Conservation (phyloP, 2,797 vertebrate genomes). For the Pseudomugil gertrudae region DNA sequence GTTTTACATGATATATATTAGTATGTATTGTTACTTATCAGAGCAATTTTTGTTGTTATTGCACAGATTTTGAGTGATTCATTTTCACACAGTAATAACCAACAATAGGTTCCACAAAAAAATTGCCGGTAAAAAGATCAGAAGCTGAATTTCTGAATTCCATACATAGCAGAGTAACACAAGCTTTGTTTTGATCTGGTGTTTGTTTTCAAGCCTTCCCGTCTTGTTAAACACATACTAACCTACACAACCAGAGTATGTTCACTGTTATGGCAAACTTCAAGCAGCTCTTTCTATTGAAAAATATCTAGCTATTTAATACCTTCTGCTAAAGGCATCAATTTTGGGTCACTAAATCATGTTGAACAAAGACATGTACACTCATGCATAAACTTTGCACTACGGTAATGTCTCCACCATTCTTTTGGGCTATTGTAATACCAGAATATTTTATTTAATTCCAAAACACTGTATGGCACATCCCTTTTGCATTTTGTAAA, state of each 20-base stretch:
- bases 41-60: constrained; percentile 40
- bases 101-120: constrained; percentile 21
- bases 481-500: not conserved
- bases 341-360: not conserved
- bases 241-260: constrained; percentile 1
- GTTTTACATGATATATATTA: constrained; percentile 2
- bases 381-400: not conserved
- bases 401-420: not conserved
- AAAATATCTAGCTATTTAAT: constrained; percentile 50
- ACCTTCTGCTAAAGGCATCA: constrained; percentile 43
- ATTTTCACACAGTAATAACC: constrained; percentile 6
- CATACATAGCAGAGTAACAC: constrained; percentile 36
- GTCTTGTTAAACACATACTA: constrained; percentile 22
- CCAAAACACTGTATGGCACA: not conserved
- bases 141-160: constrained; percentile 41
- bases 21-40: constrained; percentile 9
- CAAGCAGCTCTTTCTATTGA: constrained; percentile 57
- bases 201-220: constrained; percentile 45
- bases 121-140: constrained; percentile 17
- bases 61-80: constrained; percentile 1
- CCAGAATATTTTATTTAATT: not conserved
- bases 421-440: not conserved
- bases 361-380: not conserved
- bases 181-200: constrained; percentile 56
- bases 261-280: constrained; percentile 27